Percentiles rank a stretch among this genome's conserved stretches.
These are phyloP conservation scores for Cerastis rubricosa DNA, from an alignment of 2,888 invertebrate genomes.

Conservation along the genomic window DNA sequence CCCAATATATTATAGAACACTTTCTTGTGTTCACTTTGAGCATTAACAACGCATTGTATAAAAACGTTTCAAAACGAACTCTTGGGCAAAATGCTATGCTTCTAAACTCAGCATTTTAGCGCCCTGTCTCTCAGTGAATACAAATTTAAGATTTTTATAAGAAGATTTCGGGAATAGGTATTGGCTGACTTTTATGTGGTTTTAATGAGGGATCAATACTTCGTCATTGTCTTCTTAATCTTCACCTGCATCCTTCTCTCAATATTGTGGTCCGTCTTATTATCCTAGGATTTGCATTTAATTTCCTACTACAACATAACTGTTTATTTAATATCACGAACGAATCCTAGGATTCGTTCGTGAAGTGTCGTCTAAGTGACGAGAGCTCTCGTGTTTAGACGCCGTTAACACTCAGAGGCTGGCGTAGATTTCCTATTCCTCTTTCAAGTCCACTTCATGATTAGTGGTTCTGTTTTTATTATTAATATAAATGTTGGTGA, in stretches of 20 bases:
- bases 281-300: not conserved
- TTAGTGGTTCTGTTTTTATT: conserved; percentile 57
- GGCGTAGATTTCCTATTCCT: conserved; percentile 66
- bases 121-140: not conserved
- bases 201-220: too few relatives aligned
- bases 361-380: conserved; percentile 59
- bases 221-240: not conserved
- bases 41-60: not conserved
- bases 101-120: not conserved
- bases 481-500: conserved; percentile 28
- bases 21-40: not conserved
- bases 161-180: not conserved
- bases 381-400: conserved; percentile 73
- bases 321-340: conserved; percentile 47
- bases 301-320: conserved; percentile 13
- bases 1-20: not conserved
- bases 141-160: not conserved
- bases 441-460: conserved; percentile 60
- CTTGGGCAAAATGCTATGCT: not conserved
- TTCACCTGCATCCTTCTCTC: not conserved
- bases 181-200: too few relatives aligned
- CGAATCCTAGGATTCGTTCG: conserved; percentile 44
- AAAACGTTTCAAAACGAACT: not conserved
- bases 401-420: conserved; percentile 80
- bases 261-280: conserved; percentile 1